Base-by-base conservation (phyloP, 2,113 vertebrate species). In the Danionella cerebrum region DNA sequence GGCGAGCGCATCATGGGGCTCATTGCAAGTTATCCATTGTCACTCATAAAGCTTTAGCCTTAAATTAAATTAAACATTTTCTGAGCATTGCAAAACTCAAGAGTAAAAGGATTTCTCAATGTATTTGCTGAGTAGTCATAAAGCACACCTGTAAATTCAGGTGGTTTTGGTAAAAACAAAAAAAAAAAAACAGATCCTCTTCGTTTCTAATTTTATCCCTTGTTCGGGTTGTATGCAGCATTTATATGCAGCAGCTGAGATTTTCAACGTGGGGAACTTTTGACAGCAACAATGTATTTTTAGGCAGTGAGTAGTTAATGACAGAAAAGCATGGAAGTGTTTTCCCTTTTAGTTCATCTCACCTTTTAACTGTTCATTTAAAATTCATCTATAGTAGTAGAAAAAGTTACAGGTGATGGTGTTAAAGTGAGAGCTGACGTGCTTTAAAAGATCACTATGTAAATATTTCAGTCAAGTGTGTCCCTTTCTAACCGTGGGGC, bases 401-500 rank as follows among this genome's bases (percentile, higher is more conserved):
- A 24, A 55, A 39, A 54, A 5, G 42, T 13, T 16, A 25, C 27
- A 65, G 39, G 29, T 38, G 38, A 39, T 52, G 52, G 25, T 44
- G 31, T 29, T 18, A 25, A 39, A 35, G 13, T 4, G 13, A 33
- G 10, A 27, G 50, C 21, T 21, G 59, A 12, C 21, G 41, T 22
- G 16, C 44, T 63, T 63, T 64, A 16, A 64, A 64, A 36, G 27
- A 66, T 45, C 52, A 25, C 42, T 33, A 41, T 62, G 39, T 19
- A 39, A 59, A 14, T 57, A 64, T 57, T 36, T 74, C 25, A 74
- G 52, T 14, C n/a, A 12, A 39, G 41, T 50, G 4, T 8, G 9
- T 29, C 6, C 12, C 10, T 45, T 11, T 33, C 2, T 29, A 51
- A 29, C 22, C 38, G 10, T 6, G 9, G 3, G 2, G 25, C 7